Percentiles rank a stretch among this genome's conserved stretches.
These are phyloP conservation scores for Mythimna vitellina DNA, from an alignment of 2,888 invertebrate genomes.

Conservation along the genomic window DNA sequence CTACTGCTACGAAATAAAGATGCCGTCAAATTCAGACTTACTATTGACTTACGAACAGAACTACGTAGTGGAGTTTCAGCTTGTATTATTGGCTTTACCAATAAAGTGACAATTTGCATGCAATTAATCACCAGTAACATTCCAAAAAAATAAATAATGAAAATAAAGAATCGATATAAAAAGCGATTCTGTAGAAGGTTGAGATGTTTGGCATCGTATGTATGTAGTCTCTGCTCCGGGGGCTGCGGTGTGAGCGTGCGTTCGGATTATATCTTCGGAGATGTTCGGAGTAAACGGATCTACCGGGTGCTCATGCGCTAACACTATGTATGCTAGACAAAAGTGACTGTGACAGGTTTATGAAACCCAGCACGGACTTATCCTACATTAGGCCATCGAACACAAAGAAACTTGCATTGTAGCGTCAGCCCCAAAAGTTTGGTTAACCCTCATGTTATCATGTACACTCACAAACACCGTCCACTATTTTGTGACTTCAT, in stretches of 20 bases:
- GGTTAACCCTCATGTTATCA: neutral
- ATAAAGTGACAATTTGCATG: neutral
- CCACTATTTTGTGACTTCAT: neutral
- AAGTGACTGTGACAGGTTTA: neutral
- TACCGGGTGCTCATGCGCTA: neutral
- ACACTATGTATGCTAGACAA: neutral
- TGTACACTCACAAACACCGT: neutral
- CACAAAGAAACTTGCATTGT: neutral
- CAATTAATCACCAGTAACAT: neutral
- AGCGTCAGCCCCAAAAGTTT: neutral
- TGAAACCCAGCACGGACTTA: too few relatives aligned
- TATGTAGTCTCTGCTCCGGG: too few relatives aligned
- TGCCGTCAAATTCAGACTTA: too few relatives aligned
- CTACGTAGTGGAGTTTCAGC: too few relatives aligned
- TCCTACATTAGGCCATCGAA: too few relatives aligned
- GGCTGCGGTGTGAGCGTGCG: neutral
- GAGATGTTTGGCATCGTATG: neutral
- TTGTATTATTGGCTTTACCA: too few relatives aligned
- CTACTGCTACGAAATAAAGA: too few relatives aligned
- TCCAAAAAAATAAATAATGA: neutral
- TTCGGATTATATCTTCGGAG: neutral
- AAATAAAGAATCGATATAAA: conserved; percentile 1
- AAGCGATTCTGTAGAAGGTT: too few relatives aligned
- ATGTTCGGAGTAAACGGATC: neutral
- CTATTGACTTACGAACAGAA: too few relatives aligned